Evolutionary conservation across 2,113 vertebrate species (phyloP).

Genomic region (Leptobrachium leishanense): DNA sequence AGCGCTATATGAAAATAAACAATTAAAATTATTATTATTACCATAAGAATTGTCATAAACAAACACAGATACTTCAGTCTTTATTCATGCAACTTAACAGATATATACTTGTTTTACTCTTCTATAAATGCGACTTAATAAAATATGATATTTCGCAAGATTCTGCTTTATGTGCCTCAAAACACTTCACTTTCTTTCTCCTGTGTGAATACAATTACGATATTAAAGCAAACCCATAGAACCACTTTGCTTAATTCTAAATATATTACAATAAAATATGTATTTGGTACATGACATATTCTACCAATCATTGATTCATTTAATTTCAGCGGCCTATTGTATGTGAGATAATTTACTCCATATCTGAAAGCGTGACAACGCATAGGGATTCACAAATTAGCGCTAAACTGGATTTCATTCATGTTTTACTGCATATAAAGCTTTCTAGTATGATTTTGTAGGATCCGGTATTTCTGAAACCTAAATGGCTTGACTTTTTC

Average conservation of each 20-base stretch:
- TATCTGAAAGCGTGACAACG: constrained; percentile 62
- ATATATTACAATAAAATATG: constrained; percentile 55
- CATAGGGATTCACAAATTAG: constrained; percentile 54
- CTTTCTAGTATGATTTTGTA: constrained; percentile 58
- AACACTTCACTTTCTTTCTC: too few species aligned
- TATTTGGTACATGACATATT: constrained; percentile 50
- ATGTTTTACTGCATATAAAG: constrained; percentile 62
- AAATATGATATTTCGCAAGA: too few species aligned
- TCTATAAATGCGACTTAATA: too few species aligned
- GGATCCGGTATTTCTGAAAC: constrained; percentile 47
- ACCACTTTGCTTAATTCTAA: constrained; percentile 43
- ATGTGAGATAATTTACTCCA: constrained; percentile 66
- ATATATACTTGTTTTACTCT: too few species aligned
- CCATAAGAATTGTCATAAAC: too few species aligned
- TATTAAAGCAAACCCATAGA: neutral
- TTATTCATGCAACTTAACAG: too few species aligned
- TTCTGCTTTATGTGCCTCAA: too few species aligned
- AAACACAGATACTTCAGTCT: too few species aligned
- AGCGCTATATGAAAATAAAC: too few species aligned
- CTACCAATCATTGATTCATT: constrained; percentile 52
- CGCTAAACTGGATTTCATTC: constrained; percentile 75
- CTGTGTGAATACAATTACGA: too few species aligned
- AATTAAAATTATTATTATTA: too few species aligned
- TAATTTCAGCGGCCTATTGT: constrained; percentile 55
- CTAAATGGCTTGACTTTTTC: constrained; percentile 52